These are phyloP conservation scores for Orthosia gracilis DNA, from an alignment of 2,888 invertebrate species.

Conservation along the genomic window DNA sequence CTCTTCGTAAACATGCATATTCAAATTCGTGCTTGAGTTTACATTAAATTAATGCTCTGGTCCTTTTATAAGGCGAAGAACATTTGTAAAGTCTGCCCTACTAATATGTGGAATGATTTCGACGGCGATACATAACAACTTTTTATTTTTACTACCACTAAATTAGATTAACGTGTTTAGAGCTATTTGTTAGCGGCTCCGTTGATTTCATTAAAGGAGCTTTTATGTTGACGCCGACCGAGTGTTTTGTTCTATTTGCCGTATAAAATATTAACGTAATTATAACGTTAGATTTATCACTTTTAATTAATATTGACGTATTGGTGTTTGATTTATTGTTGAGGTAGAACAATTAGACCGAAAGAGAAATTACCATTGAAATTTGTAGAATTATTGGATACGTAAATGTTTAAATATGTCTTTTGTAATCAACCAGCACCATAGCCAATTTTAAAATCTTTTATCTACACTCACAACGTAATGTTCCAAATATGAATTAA, in stretches of 20 bases:
- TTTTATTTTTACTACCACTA: slow-evolving; percentile 73
- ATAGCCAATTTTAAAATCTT: neutral
- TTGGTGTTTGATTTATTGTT: slow-evolving; percentile 55
- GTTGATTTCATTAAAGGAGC: slow-evolving; percentile 83
- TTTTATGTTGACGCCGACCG: slow-evolving; percentile 77
- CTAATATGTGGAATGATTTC: slow-evolving; percentile 70
- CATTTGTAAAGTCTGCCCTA: slow-evolving; percentile 73
- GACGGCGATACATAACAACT: slow-evolving; percentile 68
- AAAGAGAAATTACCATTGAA: neutral
- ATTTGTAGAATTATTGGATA: neutral
- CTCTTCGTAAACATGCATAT: slow-evolving; percentile 78
- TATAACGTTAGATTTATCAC: slow-evolving; percentile 65
- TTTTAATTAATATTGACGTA: slow-evolving; percentile 68
- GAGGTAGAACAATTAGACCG: neutral
- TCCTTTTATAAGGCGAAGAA: slow-evolving; percentile 71
- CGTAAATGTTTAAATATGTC: neutral
- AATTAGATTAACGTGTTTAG: slow-evolving; percentile 84
- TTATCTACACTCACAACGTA: too few species aligned
- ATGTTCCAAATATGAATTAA: too few species aligned
- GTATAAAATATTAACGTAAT: slow-evolving; percentile 67
- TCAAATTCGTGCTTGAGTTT: slow-evolving; percentile 74
- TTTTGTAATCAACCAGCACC: neutral
- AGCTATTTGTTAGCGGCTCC: slow-evolving; percentile 80
- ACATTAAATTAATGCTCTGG: slow-evolving; percentile 77
- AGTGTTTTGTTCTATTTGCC: slow-evolving; percentile 64